A percentile compares a stretch with the other conserved stretches of the same genome.
Conservation (phyloP, 2,888 invertebrate genomes). For the Danaus chrysippus region DNA sequence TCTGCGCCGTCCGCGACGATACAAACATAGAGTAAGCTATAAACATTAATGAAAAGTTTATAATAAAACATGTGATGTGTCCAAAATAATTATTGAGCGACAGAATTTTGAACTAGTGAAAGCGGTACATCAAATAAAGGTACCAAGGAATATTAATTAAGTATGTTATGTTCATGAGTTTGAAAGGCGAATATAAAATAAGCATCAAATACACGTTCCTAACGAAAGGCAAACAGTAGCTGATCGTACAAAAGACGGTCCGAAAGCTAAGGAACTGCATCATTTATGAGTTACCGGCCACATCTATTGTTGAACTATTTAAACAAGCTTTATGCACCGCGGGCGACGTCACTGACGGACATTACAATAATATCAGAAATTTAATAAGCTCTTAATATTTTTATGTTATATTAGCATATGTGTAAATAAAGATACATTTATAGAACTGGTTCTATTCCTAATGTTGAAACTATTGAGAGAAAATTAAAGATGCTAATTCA, state of each 20-base stretch:
- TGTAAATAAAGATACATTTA: too few relatives aligned
- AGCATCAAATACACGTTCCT: constrained; percentile 33
- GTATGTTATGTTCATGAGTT: constrained; percentile 27
- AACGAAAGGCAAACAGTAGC: constrained; percentile 42
- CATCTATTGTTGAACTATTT: constrained; percentile 75
- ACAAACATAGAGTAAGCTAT: too few relatives aligned
- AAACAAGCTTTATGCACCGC: constrained; percentile 52
- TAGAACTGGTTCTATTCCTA: too few relatives aligned
- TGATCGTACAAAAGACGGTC: constrained; percentile 63
- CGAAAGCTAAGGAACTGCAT: constrained; percentile 59
- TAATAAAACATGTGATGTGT: neutral
- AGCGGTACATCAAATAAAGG: constrained; percentile 28
- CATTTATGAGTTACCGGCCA: constrained; percentile 64
- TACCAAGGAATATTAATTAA: constrained; percentile 31
- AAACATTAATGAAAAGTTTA: too few relatives aligned
- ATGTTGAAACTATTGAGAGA: too few relatives aligned
- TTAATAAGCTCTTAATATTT: neutral
- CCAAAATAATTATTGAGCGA: constrained; percentile 4
- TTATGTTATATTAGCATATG: too few relatives aligned
- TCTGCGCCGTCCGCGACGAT: neutral
- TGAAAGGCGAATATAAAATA: constrained; percentile 35
- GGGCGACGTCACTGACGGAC: constrained; percentile 21
- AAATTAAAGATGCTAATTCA: too few relatives aligned
- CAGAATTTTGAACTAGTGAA: constrained; percentile 20
- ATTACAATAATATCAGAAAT: neutral